Evolutionary conservation across 1,140 invertebrate species (phyloP).

Genomic region (Hylaeus volcanicus): DNA sequence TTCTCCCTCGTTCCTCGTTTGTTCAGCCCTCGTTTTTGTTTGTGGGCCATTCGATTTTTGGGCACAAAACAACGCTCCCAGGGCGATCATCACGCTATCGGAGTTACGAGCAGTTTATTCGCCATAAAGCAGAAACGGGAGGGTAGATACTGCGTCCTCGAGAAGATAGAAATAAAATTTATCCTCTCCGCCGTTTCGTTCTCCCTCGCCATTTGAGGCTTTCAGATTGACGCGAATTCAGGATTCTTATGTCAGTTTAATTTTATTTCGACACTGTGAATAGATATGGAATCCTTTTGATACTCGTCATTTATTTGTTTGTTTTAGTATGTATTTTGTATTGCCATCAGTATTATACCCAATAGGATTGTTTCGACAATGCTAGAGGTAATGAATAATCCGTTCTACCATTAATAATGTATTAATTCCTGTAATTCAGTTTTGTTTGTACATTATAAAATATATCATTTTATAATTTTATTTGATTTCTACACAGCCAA

Average conservation of each 20-base stretch:
- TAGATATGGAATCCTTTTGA: too few species aligned
- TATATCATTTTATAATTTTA: too few species aligned
- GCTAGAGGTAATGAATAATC: background rate
- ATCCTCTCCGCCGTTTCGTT: background rate
- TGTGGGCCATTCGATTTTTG: conserved; percentile 33
- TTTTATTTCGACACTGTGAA: background rate
- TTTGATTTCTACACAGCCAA: too few species aligned
- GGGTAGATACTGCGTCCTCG: background rate
- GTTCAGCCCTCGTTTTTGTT: background rate
- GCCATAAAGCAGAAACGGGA: conserved; percentile 40
- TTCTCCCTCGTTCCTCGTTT: background rate
- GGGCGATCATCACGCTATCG: conserved; percentile 56
- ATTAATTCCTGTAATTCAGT: too few species aligned
- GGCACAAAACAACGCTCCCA: conserved; percentile 26
- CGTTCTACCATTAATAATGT: background rate
- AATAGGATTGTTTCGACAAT: too few species aligned
- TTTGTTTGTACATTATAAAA: too few species aligned
- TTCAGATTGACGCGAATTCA: background rate
- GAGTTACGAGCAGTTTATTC: conserved; percentile 60
- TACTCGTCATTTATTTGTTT: too few species aligned
- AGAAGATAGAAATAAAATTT: conserved; percentile 32
- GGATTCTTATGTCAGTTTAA: background rate
- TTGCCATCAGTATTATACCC: too few species aligned
- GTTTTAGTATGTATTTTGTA: too few species aligned
- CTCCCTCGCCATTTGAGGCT: background rate